These are phyloP conservation scores for Drosophila stalkeri DNA, from an alignment of 2,888 invertebrate species.

Conservation along the genomic window DNA sequence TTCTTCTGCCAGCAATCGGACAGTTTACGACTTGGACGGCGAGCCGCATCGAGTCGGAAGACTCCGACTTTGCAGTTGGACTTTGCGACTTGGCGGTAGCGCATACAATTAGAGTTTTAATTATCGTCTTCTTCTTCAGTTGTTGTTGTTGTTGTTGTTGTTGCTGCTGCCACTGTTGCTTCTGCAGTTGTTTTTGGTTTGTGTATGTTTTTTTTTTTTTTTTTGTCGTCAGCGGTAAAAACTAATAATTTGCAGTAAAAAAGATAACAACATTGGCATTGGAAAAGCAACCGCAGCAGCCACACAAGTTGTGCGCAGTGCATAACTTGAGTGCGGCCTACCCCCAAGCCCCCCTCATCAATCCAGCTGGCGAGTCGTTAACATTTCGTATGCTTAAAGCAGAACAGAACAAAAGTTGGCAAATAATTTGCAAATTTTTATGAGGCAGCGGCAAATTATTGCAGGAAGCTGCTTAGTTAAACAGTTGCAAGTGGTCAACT, in stretches of 20 bases:
- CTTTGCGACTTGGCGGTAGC: constrained; percentile 57
- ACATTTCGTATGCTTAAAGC: constrained; percentile 57
- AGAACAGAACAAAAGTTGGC: constrained; percentile 69
- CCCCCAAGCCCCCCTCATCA: background rate
- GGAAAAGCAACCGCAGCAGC: constrained; percentile 45
- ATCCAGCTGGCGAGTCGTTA: constrained; percentile 29
- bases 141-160: background rate
- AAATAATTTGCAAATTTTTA: constrained; percentile 77
- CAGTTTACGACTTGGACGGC: constrained; percentile 61
- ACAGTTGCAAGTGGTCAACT: constrained; percentile 49
- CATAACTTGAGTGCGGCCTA: constrained; percentile 53
- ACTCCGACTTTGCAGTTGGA: constrained; percentile 13
- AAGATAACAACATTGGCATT: constrained; percentile 77
- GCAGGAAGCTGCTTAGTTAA: constrained; percentile 67
- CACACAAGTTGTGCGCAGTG: constrained; percentile 65
- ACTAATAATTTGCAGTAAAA: constrained; percentile 80
- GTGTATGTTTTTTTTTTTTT: constrained; percentile 39
- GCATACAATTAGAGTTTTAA: constrained; percentile 78
- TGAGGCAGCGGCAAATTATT: constrained; percentile 60
- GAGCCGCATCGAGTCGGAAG: constrained; percentile 1
- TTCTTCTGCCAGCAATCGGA: constrained; percentile 28
- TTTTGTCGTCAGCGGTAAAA: constrained; percentile 73
- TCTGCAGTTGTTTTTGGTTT: constrained; percentile 12
- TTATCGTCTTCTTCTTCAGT: constrained; percentile 60
- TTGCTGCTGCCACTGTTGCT: constrained; percentile 10